phyloP scores from a whole-genome alignment of 2,797 vertebrate genomes.

The Characodon lateralis region DNA sequence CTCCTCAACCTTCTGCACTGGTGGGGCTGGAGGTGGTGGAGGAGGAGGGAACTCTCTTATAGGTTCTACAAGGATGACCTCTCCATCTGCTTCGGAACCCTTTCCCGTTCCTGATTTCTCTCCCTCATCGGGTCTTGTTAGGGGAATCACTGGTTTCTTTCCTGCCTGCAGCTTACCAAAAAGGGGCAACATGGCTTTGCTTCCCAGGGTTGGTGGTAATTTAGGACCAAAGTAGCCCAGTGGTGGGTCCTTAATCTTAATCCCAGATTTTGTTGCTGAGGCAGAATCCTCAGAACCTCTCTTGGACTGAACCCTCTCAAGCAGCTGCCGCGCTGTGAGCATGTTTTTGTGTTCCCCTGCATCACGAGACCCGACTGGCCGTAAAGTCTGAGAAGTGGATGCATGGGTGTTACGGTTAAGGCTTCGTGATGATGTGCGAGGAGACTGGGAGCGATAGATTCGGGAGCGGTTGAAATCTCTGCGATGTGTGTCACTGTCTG shows the following conservation, averaged over 20 bases:
- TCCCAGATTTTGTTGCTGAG: slow-evolving; percentile 84
- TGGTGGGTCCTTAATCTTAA: slow-evolving; percentile 96
- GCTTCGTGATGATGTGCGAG: slow-evolving; percentile 82
- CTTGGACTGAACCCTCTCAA: slow-evolving; percentile 94
- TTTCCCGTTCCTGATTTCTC: slow-evolving; percentile 80
- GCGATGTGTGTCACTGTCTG: slow-evolving; percentile 83
- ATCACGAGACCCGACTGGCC: slow-evolving; percentile 68
- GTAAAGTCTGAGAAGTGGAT: slow-evolving; percentile 62
- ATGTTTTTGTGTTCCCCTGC: slow-evolving; percentile 89
- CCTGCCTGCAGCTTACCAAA: slow-evolving; percentile 93
- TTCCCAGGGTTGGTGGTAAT: slow-evolving; percentile 91
- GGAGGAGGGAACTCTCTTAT: slow-evolving; percentile 86
- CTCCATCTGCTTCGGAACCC: slow-evolving; percentile 71
- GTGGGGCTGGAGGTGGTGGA: slow-evolving; percentile 79
- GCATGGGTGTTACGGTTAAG: slow-evolving; percentile 75
- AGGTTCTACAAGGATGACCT: slow-evolving; percentile 82
- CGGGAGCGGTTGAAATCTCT: slow-evolving; percentile 93
- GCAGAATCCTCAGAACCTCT: slow-evolving; percentile 81
- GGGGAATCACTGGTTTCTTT: slow-evolving; percentile 82
- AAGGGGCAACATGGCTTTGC: slow-evolving; percentile 91
- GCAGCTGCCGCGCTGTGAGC: slow-evolving; percentile 90
- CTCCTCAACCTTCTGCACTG: slow-evolving; percentile 77
- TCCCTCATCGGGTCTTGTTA: slow-evolving; percentile 82
- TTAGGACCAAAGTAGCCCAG: slow-evolving; percentile 98
- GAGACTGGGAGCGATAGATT: slow-evolving; percentile 95